Percentiles rank a stretch among this genome's conserved stretches.
Evolutionary conservation across 2,113 vertebrate species (phyloP).

Genomic region (Lamprotornis superbus): DNA sequence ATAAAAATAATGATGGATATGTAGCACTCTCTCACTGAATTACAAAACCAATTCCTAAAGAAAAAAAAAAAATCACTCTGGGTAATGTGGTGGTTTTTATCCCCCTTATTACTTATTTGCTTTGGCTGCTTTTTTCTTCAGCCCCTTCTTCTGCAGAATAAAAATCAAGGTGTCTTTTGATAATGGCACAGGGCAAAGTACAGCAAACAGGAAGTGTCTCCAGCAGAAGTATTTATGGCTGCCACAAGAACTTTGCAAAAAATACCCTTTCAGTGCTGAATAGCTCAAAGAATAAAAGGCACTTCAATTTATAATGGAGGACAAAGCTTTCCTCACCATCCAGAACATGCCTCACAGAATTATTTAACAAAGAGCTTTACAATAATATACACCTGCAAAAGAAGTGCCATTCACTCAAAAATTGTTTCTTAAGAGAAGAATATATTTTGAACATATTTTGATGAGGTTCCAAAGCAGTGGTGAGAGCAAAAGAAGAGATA

Average conservation of each 20-base stretch:
- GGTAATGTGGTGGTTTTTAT: background rate
- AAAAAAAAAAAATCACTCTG: background rate
- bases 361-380: background rate
- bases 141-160: background rate
- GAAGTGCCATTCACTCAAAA: background rate
- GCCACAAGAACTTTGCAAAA: background rate
- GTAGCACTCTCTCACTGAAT: accelerated
- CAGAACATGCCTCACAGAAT: background rate
- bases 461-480: background rate
- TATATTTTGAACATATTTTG: background rate
- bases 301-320: background rate
- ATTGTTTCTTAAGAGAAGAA: background rate
- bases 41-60: background rate
- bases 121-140: background rate
- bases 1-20: background rate
- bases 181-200: background rate
- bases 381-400: background rate
- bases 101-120: background rate
- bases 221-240: background rate
- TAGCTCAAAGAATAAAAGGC: background rate
- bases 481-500: background rate
- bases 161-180: background rate
- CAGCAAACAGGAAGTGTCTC: slow-evolving; percentile 18
- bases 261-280: background rate
- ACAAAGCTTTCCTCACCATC: background rate